Evolutionary conservation across 2,888 invertebrate species (phyloP).

Genomic region (Drosophila setosimentum): DNA sequence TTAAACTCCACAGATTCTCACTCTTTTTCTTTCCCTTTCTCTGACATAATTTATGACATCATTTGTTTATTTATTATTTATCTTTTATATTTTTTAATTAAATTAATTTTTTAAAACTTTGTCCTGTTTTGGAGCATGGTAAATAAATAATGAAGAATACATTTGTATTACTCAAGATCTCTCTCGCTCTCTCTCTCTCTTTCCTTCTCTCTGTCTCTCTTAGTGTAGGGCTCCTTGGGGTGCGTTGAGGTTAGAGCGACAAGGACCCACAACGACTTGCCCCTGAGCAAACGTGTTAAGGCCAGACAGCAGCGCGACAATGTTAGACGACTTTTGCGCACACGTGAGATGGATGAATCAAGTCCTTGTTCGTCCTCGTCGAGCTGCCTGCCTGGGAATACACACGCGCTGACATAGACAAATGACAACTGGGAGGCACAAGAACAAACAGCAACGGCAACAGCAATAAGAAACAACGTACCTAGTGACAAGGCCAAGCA

Average conservation of each 20-base stretch:
- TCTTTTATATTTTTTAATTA: background rate
- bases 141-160: background rate
- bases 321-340: conserved; percentile 45
- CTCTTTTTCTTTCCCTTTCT: too few species aligned
- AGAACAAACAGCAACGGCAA: conserved; percentile 18
- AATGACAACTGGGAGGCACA: conserved; percentile 66
- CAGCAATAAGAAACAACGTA: conserved; percentile 7
- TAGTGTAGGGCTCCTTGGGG: conserved; percentile 1
- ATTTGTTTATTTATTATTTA: background rate
- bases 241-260: background rate
- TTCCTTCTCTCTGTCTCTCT: background rate
- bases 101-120: background rate
- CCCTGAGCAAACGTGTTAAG: conserved; percentile 13
- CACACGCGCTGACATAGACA: conserved; percentile 68
- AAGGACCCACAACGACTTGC: conserved; percentile 4
- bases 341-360: conserved; percentile 53
- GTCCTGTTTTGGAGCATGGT: background rate
- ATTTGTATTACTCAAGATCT: background rate
- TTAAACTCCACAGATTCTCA: too few species aligned
- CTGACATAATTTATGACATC: too few species aligned
- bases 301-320: conserved; percentile 55
- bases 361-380: conserved; percentile 25
- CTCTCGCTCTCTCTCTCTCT: too few species aligned
- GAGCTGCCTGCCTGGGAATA: conserved; percentile 41
- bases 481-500: conserved; percentile 59